phyloP scores from a whole-genome alignment of 2,888 invertebrate species.

The Philopedon plagiatum region DNA sequence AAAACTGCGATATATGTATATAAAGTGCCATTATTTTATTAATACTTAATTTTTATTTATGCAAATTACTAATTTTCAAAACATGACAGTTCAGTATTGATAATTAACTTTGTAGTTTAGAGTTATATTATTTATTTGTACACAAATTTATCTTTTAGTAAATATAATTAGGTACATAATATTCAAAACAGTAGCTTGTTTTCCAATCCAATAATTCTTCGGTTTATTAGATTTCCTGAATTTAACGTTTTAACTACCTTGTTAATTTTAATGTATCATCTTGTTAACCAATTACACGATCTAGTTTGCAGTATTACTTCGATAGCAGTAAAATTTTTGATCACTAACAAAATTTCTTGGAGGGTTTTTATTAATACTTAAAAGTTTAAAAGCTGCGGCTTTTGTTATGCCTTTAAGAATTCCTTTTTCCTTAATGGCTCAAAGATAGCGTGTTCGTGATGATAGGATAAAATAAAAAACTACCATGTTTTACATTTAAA shows the following conservation, averaged over 20 bases:
- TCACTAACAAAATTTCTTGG: too few species aligned
- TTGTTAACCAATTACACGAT: too few species aligned
- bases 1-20: neutral
- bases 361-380: too few species aligned
- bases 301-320: too few species aligned
- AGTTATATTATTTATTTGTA: conserved; percentile 21
- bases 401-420: too few species aligned
- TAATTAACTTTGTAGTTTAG: neutral
- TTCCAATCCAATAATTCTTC: too few species aligned
- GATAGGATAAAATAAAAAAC: neutral
- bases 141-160: neutral
- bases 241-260: too few species aligned
- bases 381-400: too few species aligned
- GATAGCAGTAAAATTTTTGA: too few species aligned
- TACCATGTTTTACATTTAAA: conserved; percentile 45
- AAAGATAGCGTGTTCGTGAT: neutral
- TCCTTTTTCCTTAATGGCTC: too few species aligned
- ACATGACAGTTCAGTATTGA: neutral
- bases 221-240: too few species aligned
- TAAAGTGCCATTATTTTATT: conserved; percentile 6
- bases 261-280: too few species aligned
- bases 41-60: neutral
- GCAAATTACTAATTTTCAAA: neutral
- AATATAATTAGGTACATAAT: neutral
- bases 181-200: neutral